Evolutionary conservation across 2,113 vertebrate genomes (phyloP), one percentile per base, ranked within the genome.

Genomic region (Oreotrochilus melanogaster): DNA sequence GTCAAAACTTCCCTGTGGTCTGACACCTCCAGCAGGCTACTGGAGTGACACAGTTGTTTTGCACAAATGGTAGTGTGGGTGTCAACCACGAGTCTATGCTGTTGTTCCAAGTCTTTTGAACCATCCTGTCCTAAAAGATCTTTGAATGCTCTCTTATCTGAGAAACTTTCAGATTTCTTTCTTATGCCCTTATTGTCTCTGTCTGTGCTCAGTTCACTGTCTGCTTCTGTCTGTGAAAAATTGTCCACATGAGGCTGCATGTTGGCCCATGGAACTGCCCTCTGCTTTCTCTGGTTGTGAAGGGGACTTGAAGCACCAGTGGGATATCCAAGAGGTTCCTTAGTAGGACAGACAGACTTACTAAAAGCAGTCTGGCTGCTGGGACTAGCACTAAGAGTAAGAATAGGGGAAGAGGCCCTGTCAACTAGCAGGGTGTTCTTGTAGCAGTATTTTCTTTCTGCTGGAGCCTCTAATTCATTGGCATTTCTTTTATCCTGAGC

Each of bases 351-450:
- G 53, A 7, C 18, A 51, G 83, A 43, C 45, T 97, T 98, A 57
- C 92, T 92, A 48, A 80, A 95, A 62, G 78, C 82, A 39, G 70
- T 65, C 33, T 93, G 97, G 31, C 82, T 86, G 31, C 33, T 67
- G 74, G 94, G 87, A 84, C 86, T 98, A 67, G 98, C 97, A 66
- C 97, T 98, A n/a, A 99, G 96, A 9, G 98, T 99, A 61, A 99
- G 98, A 94, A 99, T 99, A 22, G 99, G 99, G 30, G 99, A 99
- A 25, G 99, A 99, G 14, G 99, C 99, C 65, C 99, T 98, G 33
- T 99, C 99, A 4, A 98, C 98, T 61, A 98, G 82, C 50, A 96
- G 69, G 30, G 80, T 71, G 43, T 62, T 89, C 17, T 35, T 73
- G 22, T 88, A 76, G 43, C 27, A 45, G 11, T 28, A 56, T 64